These are phyloP conservation scores for Catharus minimus DNA, from an alignment of 2,113 vertebrate genomes.

Conservation along the genomic window DNA sequence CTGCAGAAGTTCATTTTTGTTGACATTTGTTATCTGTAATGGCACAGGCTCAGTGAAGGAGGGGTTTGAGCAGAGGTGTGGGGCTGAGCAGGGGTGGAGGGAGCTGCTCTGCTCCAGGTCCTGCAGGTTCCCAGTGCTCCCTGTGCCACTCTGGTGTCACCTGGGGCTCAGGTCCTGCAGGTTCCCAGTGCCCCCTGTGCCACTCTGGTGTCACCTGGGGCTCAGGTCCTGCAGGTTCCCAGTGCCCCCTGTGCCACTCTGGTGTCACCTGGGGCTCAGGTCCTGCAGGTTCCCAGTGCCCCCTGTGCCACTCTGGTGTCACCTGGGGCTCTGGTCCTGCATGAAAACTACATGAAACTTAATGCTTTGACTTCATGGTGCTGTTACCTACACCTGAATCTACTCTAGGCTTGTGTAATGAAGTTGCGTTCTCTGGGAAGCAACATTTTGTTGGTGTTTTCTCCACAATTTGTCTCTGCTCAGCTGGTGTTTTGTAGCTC, in stretches of 20 bases:
- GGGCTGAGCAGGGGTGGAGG: neutral
- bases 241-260: neutral
- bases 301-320: too few relatives aligned
- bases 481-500: neutral
- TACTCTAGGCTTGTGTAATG: neutral
- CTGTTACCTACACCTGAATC: neutral
- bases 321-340: neutral
- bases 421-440: neutral
- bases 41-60: neutral
- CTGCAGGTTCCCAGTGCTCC: too few relatives aligned
- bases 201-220: too few relatives aligned
- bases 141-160: too few relatives aligned
- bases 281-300: too few relatives aligned
- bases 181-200: too few relatives aligned
- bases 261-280: too few relatives aligned
- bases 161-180: too few relatives aligned
- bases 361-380: neutral
- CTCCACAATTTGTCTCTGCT: neutral
- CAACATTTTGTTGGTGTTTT: neutral
- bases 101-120: neutral
- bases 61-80: neutral
- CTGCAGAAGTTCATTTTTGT: neutral
- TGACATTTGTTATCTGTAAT: neutral
- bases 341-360: neutral
- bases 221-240: neutral